Base-by-base conservation (phyloP, 2,888 invertebrate genomes). In the Acheta domesticus region DNA sequence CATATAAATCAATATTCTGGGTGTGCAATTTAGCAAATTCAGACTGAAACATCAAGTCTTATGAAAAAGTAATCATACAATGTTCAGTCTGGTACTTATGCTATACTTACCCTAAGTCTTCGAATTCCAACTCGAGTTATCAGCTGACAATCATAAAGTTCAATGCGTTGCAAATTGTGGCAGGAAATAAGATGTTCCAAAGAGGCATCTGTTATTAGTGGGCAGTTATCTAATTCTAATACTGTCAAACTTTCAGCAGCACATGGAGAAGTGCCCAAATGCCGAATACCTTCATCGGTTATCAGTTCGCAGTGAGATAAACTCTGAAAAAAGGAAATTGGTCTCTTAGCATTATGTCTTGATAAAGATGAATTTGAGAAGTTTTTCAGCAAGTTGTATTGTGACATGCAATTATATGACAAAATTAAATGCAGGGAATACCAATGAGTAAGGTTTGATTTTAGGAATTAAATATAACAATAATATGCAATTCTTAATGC, bases 251-350 rank as follows among this genome's bases (percentile, higher is more conserved):
- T 95, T 87, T 98, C 98, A 0, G 96, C 95, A 75, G 97, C 96
- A 87, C 97, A 98, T 1, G 96, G 94, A 74, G 97, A 96, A 86
- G 94, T 92, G 1, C 97, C 96, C 83, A 99, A 88, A 87, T 98
- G 97, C 82, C 96, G 92, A 84, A 99, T 98, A 19, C 99, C 99
- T 87, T 97, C 98, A 87, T 99, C 99, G 21, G 99, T 99, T 85
- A 99, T 97, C 84, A 98, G 88, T 88, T 99, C 99, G 88, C 99
- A 99, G 87, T 99, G 99, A 5, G 99, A 99, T 82, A 99, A 89
- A 84, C 96, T 98, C 98, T 99, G 89, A 0, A 87, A 86, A n/a
- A 83, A 82, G 79, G 81, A 83, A 80, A 82, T 14, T 19, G n/a
- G 62, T 12, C 62, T 19, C 62, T 62, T 62, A 62, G 62, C 12